Conservation (phyloP, 2,113 vertebrate species). For the Paracanthobrama guichenoti region DNA sequence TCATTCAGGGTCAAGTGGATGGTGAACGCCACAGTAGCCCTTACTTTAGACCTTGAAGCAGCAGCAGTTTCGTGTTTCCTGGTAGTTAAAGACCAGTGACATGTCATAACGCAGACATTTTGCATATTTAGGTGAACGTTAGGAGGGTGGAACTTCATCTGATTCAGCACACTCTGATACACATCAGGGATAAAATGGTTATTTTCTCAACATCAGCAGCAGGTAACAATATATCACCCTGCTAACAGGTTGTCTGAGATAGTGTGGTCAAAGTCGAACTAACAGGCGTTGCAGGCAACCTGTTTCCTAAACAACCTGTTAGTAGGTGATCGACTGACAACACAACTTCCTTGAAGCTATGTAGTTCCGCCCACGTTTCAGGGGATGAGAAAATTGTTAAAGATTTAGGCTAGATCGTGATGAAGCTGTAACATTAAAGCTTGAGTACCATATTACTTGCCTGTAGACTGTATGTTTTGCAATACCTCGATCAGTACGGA, state of each 20-base stretch:
- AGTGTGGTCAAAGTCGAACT: neutral
- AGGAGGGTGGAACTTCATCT: too few species aligned
- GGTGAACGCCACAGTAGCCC: too few species aligned
- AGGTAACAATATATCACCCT: neutral
- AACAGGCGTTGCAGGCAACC: neutral
- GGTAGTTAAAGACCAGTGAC: neutral
- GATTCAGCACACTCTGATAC: neutral
- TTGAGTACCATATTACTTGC: neutral
- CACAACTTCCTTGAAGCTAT: constrained; percentile 4
- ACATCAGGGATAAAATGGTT: neutral
- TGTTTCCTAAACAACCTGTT: constrained; percentile 44
- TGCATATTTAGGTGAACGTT: neutral
- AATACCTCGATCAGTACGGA: constrained; percentile 26
- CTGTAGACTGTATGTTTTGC: neutral
- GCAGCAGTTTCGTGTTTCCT: constrained; percentile 5
- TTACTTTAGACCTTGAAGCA: neutral
- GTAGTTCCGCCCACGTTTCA: neutral
- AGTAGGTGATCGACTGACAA: constrained; percentile 3
- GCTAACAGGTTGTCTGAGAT: neutral
- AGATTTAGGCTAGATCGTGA: neutral
- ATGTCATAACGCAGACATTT: neutral
- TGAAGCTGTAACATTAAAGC: neutral
- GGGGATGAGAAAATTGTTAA: neutral
- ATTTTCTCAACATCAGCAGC: neutral
- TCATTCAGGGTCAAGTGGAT: too few species aligned